Conservation (phyloP, 2,113 vertebrate genomes). For the Callaeas wilsoni region DNA sequence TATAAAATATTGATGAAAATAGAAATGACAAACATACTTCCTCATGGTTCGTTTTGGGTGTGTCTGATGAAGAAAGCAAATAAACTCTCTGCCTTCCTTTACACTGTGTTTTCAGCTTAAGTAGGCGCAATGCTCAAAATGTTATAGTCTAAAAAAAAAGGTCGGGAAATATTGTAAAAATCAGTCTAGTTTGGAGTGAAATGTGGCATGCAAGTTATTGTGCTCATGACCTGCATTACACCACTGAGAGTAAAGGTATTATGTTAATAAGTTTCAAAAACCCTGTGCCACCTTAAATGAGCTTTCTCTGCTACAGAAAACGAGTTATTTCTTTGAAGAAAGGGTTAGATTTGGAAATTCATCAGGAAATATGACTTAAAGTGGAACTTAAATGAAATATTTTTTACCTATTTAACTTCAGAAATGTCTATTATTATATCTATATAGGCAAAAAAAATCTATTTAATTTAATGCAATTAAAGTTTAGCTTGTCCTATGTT, state of each 20-base stretch:
- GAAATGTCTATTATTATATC: conserved; percentile 53
- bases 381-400: conserved; percentile 39
- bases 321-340: neutral
- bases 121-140: neutral
- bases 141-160: neutral
- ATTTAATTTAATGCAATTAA: conserved; percentile 72
- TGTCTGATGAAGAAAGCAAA: conserved; percentile 12
- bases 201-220: neutral
- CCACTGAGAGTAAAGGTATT: neutral
- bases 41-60: neutral
- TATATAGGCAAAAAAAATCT: conserved; percentile 50
- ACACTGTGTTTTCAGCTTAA: neutral
- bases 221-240: neutral
- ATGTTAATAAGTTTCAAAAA: neutral
- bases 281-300: neutral
- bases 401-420: conserved; percentile 49
- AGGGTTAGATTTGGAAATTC: neutral
- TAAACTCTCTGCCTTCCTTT: neutral
- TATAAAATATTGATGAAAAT: conserved; percentile 19
- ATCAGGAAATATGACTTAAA: neutral
- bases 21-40: conserved; percentile 38
- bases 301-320: neutral
- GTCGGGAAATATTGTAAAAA: neutral
- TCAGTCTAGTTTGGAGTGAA: neutral
- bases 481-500: conserved; percentile 69